A percentile compares a stretch with the other conserved stretches of the same genome.
Evolutionary conservation across 2,113 vertebrate genomes (phyloP).

Genomic region (Cavia porcellus): DNA sequence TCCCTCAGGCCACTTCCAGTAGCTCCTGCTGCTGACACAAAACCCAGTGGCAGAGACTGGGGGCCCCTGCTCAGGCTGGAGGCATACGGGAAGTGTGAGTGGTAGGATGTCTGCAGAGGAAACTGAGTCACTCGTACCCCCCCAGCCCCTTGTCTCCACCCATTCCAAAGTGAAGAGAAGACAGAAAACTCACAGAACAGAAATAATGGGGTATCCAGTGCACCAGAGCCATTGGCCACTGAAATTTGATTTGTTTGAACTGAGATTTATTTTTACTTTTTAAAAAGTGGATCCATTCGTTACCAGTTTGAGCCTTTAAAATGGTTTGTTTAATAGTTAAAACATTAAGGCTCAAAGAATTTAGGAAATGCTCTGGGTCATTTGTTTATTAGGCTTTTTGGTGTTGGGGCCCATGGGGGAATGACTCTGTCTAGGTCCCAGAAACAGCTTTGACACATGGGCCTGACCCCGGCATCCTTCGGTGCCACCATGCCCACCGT

Average conservation of each 20-base stretch:
- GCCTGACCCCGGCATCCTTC: not conserved
- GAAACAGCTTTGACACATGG: not conserved
- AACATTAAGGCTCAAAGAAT: not conserved
- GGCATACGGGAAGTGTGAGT: not conserved
- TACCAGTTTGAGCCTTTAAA: not conserved
- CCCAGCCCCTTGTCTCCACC: not conserved
- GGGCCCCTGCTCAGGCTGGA: not conserved
- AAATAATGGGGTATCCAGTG: not conserved
- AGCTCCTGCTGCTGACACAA: not conserved
- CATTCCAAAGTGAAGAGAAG: not conserved
- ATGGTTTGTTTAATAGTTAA: not conserved
- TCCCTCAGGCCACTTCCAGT: not conserved
- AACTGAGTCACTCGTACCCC: not conserved
- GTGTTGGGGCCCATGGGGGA: not conserved
- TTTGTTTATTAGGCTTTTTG: not conserved
- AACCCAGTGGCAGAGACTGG: not conserved
- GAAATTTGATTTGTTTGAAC: not conserved
- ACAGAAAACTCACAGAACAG: not conserved
- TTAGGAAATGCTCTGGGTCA: not conserved
- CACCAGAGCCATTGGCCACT: not conserved
- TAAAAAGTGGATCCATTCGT: not conserved
- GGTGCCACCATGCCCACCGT: not conserved
- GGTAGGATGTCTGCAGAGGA: not conserved
- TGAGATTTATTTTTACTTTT: not conserved
- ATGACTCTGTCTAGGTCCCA: not conserved